Conservation (phyloP, 2,888 invertebrate genomes). For the Nemurella pictetii region DNA sequence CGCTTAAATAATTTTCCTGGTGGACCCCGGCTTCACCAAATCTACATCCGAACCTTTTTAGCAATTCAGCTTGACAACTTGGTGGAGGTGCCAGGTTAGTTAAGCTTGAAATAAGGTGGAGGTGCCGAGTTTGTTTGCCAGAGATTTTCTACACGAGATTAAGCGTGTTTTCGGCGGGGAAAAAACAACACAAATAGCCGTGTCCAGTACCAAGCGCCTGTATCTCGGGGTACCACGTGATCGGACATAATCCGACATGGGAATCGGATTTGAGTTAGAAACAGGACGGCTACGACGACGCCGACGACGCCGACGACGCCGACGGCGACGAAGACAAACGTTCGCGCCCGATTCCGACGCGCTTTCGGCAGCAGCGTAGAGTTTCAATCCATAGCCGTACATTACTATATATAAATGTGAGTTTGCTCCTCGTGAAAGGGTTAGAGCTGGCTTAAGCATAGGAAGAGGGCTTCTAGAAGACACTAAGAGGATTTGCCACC, state of each 20-base stretch:
- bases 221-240: not conserved
- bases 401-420: constrained; percentile 41
- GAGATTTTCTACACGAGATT: not conserved
- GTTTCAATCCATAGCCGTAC: constrained; percentile 35
- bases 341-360: not conserved
- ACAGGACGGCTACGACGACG: not conserved
- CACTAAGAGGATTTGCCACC: constrained; percentile 40
- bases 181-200: not conserved
- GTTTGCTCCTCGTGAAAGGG: constrained; percentile 41
- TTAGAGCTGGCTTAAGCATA: constrained; percentile 30
- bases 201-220: not conserved
- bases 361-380: constrained; percentile 1
- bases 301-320: not conserved
- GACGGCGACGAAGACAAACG: constrained; percentile 13
- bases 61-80: too few species aligned
- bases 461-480: constrained; percentile 36
- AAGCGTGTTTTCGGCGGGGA: not conserved
- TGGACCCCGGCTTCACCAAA: not conserved
- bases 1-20: not conserved
- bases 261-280: not conserved
- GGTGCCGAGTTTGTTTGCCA: not conserved
- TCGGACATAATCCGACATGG: not conserved
- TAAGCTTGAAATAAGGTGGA: not conserved
- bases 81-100: not conserved
- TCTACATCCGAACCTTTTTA: too few species aligned